A percentile compares a stretch with the other conserved stretches of the same genome.
Evolutionary conservation across 2,888 invertebrate species (phyloP).

Genomic region (Rotaria sp.): DNA sequence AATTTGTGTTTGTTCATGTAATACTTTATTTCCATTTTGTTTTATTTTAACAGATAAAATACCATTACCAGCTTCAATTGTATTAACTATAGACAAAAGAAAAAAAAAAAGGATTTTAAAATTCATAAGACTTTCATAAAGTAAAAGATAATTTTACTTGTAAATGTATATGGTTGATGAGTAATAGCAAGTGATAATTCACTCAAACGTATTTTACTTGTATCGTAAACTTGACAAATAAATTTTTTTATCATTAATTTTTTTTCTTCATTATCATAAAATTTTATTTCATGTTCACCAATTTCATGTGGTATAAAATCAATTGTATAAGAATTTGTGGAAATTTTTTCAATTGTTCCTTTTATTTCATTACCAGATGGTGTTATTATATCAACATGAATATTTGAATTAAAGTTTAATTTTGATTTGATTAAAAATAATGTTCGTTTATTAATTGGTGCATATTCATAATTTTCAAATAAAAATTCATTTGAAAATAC

Average conservation of each 20-base stretch:
- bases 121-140: too few species aligned
- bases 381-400: not conserved
- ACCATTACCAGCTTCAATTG: not conserved
- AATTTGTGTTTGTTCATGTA: conserved; percentile 1
- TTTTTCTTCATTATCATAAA: not conserved
- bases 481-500: not conserved
- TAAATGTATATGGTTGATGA: not conserved
- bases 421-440: not conserved
- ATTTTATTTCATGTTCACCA: not conserved
- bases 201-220: not conserved
- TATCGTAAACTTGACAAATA: conserved; percentile 25
- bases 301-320: not conserved
- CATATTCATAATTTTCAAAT: conserved; percentile 23
- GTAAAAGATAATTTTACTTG: not conserved
- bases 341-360: not conserved
- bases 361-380: not conserved
- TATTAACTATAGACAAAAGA: not conserved
- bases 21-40: not conserved
- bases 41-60: not conserved
- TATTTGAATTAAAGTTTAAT: not conserved
- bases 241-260: not conserved
- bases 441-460: not conserved
- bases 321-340: not conserved
- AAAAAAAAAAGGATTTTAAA: too few species aligned
- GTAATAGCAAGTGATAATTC: not conserved